Evolutionary conservation across 2,797 vertebrate species (phyloP), one percentile per base, ranked within the genome.

Genomic region (Alectoris magna): DNA sequence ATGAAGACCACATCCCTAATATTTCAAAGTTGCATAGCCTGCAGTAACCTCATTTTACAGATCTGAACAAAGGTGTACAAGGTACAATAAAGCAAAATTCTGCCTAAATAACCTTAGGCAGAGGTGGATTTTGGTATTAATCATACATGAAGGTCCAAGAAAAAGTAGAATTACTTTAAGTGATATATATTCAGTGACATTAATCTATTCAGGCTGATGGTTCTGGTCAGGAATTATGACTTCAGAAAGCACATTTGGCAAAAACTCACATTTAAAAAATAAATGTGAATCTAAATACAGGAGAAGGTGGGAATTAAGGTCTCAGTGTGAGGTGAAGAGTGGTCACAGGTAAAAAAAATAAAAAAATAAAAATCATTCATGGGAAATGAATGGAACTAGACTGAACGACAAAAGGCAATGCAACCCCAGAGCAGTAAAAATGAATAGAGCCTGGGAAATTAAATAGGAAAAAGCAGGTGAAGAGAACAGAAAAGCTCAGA

Each of bases 1-100:
- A 55, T 34, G 34, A 75, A 66, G 29, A 0, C 0, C 26, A 2
- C 9, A 18, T 48, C 38, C 3, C 26, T 41, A 38, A 11, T 14
- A 8, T 19, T 27, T 55, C 44, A 22, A 59, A 88, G 44, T 41
- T 23, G 38, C 4, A 6, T 11, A 49, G 49, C 24, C 13, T 70
- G 38, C 18, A 55, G 21, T 55, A 67, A 70, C 34, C 9, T 41
- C 4, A 4, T 44, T 74, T 71, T 58, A 34, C 21, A 79, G 49
- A 39, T 10, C 31, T 88, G 34, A n/a, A 7, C 18, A 60, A 58
- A 34, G 55, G 7, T 56, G 18, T n/a, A 56, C 10, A 12, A n/a
- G 36, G 44, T 36, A 51, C 17, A n/a, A 14, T 36, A 55, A 56
- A 63, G 10, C 44, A 56, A 85, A 62, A 11, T 12, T 39, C 59